phyloP scores from a whole-genome alignment of 2,797 vertebrate species.

The Ammospiza maritima region DNA sequence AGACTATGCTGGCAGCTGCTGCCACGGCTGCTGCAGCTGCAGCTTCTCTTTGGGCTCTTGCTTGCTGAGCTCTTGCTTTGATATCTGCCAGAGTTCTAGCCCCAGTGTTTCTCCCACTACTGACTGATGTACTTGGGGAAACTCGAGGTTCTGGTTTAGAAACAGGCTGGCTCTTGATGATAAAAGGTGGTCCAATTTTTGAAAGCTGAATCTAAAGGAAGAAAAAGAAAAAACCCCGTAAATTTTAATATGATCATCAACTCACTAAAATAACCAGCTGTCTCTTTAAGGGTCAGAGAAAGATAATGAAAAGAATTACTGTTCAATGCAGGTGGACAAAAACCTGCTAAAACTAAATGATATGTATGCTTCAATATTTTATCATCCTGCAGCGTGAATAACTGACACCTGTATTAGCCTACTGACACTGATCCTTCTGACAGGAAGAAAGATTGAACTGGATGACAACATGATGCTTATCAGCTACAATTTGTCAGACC shows the following conservation, averaged over 20 bases:
- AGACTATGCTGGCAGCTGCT: constrained; percentile 81
- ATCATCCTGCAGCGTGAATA: neutral
- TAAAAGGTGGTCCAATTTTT: constrained; percentile 85
- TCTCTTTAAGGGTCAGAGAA: neutral
- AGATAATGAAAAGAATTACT: neutral
- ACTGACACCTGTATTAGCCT: neutral
- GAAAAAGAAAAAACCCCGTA: neutral
- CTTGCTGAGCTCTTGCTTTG: constrained; percentile 86
- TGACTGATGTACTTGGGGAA: constrained; percentile 70
- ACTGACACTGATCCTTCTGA: neutral
- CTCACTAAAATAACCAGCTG: neutral
- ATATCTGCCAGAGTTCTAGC: constrained; percentile 86
- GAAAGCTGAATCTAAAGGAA: constrained; percentile 83
- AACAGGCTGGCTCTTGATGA: constrained; percentile 84
- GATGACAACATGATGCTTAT: neutral
- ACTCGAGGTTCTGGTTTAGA: constrained; percentile 81
- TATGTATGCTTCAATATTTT: neutral
- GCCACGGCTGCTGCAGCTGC: constrained; percentile 83
- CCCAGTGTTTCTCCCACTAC: constrained; percentile 82
- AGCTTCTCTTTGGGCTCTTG: constrained; percentile 84
- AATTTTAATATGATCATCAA: neutral
- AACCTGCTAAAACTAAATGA: neutral
- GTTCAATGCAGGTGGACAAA: neutral
- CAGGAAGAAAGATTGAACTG: neutral
- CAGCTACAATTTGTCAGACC: neutral